phyloP scores from a whole-genome alignment of 1,140 invertebrate genomes.

The Caenorhabditis tropicalis region DNA sequence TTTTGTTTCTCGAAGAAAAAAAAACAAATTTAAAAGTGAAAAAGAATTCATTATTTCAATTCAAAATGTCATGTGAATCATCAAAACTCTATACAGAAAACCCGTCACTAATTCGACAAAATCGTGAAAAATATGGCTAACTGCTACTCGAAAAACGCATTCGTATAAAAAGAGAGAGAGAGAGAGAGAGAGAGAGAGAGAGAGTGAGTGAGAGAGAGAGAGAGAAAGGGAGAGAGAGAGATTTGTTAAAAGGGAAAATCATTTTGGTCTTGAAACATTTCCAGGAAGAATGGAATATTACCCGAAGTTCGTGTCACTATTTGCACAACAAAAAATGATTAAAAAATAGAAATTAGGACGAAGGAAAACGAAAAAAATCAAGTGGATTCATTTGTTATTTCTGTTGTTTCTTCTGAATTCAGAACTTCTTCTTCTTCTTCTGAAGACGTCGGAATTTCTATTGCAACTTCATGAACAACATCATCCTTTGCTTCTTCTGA shows the following conservation, averaged over 20 bases:
- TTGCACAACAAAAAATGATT: constrained; percentile 9
- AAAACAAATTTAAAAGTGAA: not conserved
- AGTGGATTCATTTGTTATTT: not conserved
- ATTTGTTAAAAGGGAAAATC: not conserved
- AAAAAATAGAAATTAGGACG: not conserved
- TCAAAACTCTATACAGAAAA: not conserved
- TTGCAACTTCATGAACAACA: not conserved
- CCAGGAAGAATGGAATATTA: not conserved
- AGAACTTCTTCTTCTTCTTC: not conserved
- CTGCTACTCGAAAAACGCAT: constrained; percentile 25
- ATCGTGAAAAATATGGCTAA: constrained; percentile 38
- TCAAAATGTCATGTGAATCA: not conserved
- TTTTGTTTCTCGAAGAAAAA: not conserved
- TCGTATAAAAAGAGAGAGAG: not conserved
- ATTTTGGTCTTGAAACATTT: not conserved
- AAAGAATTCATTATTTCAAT: constrained; percentile 37
- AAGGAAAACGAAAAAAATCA: not conserved
- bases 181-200: not conserved
- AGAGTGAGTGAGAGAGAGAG: too few species aligned
- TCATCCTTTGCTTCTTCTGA: constrained; percentile 27
- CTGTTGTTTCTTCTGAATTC: constrained; percentile 5
- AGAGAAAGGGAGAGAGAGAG: too few species aligned
- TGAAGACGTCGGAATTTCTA: constrained; percentile 8
- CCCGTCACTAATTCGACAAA: constrained; percentile 35
- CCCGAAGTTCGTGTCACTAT: constrained; percentile 18